Evolutionary conservation across 2,888 invertebrate genomes (phyloP), one percentile per base, ranked within the genome.

Genomic region (Stegana nigrithorax): DNA sequence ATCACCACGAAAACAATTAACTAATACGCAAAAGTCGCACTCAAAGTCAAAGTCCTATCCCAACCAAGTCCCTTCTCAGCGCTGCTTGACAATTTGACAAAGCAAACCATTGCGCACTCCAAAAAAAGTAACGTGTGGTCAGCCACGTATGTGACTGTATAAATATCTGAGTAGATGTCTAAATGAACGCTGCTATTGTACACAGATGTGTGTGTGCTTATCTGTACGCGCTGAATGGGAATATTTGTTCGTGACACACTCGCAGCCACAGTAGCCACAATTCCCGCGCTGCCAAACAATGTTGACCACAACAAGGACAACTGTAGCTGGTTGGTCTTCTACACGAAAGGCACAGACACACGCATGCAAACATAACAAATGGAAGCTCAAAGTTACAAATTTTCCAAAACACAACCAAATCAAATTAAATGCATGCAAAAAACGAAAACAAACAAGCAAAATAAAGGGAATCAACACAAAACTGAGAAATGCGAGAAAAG

Each of bases 211-310:
- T n/a, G n/a, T n/a, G n/a, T n/a, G n/a, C n/a, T n/a, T n/a, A n/a
- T n/a, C n/a, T n/a, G n/a, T n/a, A n/a, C n/a, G n/a, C n/a, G n/a
- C n/a, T n/a, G n/a, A n/a, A n/a, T n/a, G n/a, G n/a, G n/a, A n/a
- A n/a, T n/a, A 32, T n/a, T n/a, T 32, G 32, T 32, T 10, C 6
- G n/a, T 65, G 66, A 67, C 58, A 65, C 60, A 67, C 63, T 66
- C 44, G 26, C 61, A 60, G 61, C 66, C 67, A 59, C 67, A 72
- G 69, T 67, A 65, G 64, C 60, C 69, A 58, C 45, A 65, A 57
- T 72, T 62, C 59, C 63, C 63, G 66, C 65, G 71, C 63, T 47
- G 65, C 63, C 39, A 51, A 25, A 60, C 19, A 32, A 39, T 44
- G 27, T 32, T 57, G 63, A 60, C 63, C 63, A 57, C 27, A 56